Evolutionary conservation across 2,797 vertebrate genomes (phyloP).

Genomic region (Phalloptychus januarius): DNA sequence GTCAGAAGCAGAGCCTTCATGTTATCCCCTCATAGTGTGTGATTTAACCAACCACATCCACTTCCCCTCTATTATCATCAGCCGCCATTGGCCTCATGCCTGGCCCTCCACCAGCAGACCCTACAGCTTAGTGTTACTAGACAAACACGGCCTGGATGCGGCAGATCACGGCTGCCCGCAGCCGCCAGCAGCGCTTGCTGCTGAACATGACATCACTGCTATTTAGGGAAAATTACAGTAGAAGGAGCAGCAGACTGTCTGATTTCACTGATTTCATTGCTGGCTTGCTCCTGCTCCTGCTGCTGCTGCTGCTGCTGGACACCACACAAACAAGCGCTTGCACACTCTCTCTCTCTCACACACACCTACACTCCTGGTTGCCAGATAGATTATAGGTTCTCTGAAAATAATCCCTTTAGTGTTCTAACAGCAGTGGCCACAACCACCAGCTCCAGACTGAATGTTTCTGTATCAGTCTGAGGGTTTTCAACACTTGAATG

Average conservation of each 20-base stretch:
- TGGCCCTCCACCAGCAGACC: slow-evolving; percentile 46
- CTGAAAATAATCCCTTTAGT: slow-evolving; percentile 64
- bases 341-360: slow-evolving; percentile 12
- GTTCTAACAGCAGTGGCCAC: slow-evolving; percentile 53
- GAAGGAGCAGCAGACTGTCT: slow-evolving; percentile 71
- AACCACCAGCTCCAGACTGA: slow-evolving; percentile 58
- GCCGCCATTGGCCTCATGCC: slow-evolving; percentile 45
- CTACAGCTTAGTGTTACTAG: slow-evolving; percentile 60
- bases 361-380: slow-evolving; percentile 43
- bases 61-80: slow-evolving; percentile 71
- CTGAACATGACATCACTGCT: slow-evolving; percentile 77
- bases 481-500: slow-evolving; percentile 72
- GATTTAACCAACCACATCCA: slow-evolving; percentile 74
- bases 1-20: slow-evolving; percentile 31
- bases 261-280: slow-evolving; percentile 75
- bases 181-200: slow-evolving; percentile 56
- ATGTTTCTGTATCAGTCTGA: slow-evolving; percentile 66
- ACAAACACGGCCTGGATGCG: slow-evolving; percentile 64
- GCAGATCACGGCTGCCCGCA: slow-evolving; percentile 51
- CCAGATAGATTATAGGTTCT: slow-evolving; percentile 71
- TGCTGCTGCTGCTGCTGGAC: slow-evolving; percentile 36
- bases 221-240: slow-evolving; percentile 75
- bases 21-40: slow-evolving; percentile 46
- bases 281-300: slow-evolving; percentile 45
- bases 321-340: slow-evolving; percentile 51